Percentiles rank a stretch among this genome's conserved stretches.
Conservation (phyloP, 2,888 invertebrate species). For the Drosophila cognata region DNA sequence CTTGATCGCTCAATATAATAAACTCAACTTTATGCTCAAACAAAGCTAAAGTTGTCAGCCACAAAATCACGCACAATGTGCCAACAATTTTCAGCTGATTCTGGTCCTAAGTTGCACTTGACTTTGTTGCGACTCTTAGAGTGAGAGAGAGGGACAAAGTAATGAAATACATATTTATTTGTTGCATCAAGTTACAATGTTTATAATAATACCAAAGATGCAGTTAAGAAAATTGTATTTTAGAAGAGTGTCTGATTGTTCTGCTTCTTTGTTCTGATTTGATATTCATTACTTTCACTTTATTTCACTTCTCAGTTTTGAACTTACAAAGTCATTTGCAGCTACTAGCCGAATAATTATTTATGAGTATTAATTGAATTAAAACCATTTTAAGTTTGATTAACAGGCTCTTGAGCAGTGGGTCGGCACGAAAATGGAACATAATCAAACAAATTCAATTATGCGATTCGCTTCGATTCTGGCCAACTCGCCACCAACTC, state of each 20-base stretch:
- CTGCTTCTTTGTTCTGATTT: not conserved
- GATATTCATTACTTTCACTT: not conserved
- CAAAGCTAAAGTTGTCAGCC: not conserved
- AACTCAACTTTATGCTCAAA: not conserved
- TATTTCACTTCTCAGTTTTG: not conserved
- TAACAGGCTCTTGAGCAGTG: not conserved
- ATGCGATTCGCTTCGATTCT: conserved; percentile 4
- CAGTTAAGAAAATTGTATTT: not conserved
- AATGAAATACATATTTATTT: not conserved
- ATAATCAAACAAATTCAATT: conserved; percentile 7
- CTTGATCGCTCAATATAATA: not conserved
- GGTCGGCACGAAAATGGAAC: not conserved
- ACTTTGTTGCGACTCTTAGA: not conserved
- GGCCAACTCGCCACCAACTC: not conserved
- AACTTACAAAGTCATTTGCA: not conserved
- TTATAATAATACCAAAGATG: not conserved
- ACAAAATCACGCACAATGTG: not conserved
- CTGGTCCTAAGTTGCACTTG: not conserved
- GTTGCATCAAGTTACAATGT: not conserved
- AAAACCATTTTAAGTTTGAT: not conserved
- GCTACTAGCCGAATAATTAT: not conserved
- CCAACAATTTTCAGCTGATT: not conserved
- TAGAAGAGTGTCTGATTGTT: not conserved
- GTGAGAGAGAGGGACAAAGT: not conserved
- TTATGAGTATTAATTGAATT: not conserved